Conservation (phyloP, 2,888 invertebrate genomes). For the Dendrolimus pini region DNA sequence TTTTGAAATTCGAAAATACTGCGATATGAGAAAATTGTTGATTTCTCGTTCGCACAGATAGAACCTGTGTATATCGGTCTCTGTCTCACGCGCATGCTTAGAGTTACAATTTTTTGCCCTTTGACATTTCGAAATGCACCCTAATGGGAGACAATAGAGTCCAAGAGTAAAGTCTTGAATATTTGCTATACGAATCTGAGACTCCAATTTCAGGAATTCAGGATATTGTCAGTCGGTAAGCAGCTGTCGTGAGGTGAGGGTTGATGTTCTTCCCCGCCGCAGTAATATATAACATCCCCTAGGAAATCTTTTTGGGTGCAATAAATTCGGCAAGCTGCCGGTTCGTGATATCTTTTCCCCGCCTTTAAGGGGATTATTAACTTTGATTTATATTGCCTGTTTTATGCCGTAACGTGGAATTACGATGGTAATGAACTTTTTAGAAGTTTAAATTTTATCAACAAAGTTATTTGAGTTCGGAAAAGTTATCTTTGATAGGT, state of each 20-base stretch:
- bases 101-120: constrained; percentile 16
- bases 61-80: constrained; percentile 15
- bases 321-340: constrained; percentile 2
- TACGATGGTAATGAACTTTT: not conserved
- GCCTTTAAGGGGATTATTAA: not conserved
- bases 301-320: not conserved
- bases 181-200: not conserved
- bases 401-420: not conserved
- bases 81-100: constrained; percentile 55
- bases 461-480: too few relatives aligned
- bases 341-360: not conserved
- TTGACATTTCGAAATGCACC: constrained; percentile 31
- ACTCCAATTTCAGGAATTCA: not conserved
- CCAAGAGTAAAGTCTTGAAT: not conserved
- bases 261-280: not conserved
- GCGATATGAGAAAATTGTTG: too few relatives aligned
- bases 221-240: not conserved
- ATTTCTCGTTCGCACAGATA: constrained; percentile 21
- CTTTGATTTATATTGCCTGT: not conserved
- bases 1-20: constrained; percentile 21
- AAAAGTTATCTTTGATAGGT: too few relatives aligned
- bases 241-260: not conserved
- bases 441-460: not conserved
- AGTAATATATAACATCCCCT: not conserved
- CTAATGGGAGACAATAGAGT: constrained; percentile 26